These are phyloP conservation scores for Lepidurus packardi DNA, from an alignment of 1,140 invertebrate genomes.

Conservation along the genomic window DNA sequence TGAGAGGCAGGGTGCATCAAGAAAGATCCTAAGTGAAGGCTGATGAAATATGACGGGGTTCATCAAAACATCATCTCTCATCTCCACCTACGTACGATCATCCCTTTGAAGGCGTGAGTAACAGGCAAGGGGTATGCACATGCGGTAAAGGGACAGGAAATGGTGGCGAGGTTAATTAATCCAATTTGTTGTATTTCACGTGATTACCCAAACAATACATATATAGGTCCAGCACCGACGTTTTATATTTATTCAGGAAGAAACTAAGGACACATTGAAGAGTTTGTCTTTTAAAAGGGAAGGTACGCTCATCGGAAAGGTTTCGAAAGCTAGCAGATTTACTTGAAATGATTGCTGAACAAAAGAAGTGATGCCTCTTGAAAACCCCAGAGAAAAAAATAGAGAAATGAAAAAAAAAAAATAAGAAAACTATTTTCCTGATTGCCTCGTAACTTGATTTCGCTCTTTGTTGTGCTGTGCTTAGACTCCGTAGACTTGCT, in stretches of 20 bases:
- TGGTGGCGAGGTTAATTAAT: no score
- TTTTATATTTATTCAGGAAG: no score
- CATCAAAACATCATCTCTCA: neutral
- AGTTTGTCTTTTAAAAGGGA: no score
- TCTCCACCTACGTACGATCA: neutral
- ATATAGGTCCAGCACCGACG: no score
- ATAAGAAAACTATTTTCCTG: slow-evolving; percentile 4
- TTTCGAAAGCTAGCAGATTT: no score
- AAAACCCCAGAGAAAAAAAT: neutral
- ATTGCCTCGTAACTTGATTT: slow-evolving; percentile 22
- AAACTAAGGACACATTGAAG: no score
- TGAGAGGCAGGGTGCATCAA: neutral
- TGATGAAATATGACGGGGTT: slow-evolving; percentile 5
- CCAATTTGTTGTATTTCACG: no score
- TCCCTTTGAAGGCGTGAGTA: neutral
- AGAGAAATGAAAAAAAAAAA: neutral
- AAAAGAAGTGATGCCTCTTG: neutral
- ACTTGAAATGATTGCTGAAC: neutral
- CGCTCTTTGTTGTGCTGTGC: slow-evolving; percentile 12
- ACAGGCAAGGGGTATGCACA: neutral
- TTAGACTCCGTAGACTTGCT: neutral
- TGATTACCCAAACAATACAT: no score
- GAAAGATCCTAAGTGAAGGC: neutral
- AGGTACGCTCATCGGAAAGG: no score
- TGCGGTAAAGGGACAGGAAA: no score